These are phyloP conservation scores for Embiotoca jacksoni DNA, from an alignment of 2,113 vertebrate species.

Conservation along the genomic window DNA sequence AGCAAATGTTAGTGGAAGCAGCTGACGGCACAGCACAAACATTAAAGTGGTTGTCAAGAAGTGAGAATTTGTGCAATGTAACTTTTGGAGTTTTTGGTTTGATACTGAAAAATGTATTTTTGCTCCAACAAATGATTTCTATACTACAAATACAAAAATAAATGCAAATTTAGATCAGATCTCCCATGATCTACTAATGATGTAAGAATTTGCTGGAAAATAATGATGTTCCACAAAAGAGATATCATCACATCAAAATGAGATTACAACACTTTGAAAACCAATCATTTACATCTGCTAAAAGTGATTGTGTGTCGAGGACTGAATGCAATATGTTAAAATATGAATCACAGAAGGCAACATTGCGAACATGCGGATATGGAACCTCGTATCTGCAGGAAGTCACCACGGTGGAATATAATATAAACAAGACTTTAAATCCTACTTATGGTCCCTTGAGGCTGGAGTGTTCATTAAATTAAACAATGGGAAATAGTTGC, in stretches of 20 bases:
- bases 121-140: neutral
- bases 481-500: neutral
- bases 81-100: neutral
- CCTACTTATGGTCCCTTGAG: slow-evolving; percentile 14
- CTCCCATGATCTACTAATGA: neutral
- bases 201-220: neutral
- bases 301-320: neutral
- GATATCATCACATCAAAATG: neutral
- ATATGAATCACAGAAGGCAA: slow-evolving; percentile 3
- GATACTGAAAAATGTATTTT: neutral
- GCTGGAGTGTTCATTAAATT: neutral
- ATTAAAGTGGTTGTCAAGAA: neutral
- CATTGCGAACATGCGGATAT: neutral
- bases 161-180: neutral
- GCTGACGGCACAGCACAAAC: neutral
- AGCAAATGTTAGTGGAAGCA: neutral
- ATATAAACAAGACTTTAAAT: slow-evolving; percentile 18
- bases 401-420: slow-evolving; percentile 13
- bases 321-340: slow-evolving; percentile 15
- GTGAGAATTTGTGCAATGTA: neutral
- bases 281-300: neutral
- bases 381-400: neutral
- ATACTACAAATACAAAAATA: neutral
- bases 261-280: neutral
- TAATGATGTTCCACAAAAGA: too few species aligned